Evolutionary conservation across 2,797 vertebrate species (phyloP).

Genomic region (Phrynocephalus vlangalii): DNA sequence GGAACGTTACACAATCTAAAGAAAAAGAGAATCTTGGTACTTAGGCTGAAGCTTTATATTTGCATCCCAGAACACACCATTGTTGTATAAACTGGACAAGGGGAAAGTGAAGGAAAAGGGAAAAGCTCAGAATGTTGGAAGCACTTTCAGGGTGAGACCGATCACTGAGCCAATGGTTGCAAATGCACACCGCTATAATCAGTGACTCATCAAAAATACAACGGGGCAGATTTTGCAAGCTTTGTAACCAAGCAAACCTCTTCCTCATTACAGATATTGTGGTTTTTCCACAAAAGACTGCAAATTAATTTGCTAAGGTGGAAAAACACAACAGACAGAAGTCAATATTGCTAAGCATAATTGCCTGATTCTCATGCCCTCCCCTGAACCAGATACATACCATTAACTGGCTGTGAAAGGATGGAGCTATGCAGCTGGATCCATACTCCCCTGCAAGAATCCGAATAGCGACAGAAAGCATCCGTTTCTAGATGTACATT

Average conservation of each 20-base stretch:
- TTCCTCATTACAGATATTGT: not conserved
- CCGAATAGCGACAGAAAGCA: no score
- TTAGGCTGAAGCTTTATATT: not conserved
- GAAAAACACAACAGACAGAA: not conserved
- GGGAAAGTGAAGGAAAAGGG: no score
- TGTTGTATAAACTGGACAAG: not conserved
- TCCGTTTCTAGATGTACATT: not conserved
- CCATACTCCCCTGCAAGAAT: not conserved
- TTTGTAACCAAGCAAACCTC: not conserved
- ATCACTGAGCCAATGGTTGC: not conserved
- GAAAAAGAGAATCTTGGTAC: not conserved
- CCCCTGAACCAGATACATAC: not conserved
- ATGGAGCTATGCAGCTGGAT: not conserved
- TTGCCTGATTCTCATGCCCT: not conserved
- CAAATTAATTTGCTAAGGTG: not conserved
- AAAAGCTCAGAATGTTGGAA: not conserved
- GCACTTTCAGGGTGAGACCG: not conserved
- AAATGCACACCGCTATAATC: not conserved
- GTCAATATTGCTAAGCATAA: not conserved
- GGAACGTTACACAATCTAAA: slow-evolving; percentile 24
- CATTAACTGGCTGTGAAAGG: not conserved
- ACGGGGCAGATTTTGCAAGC: not conserved
- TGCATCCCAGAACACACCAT: not conserved
- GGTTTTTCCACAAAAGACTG: not conserved
- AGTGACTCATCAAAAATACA: not conserved